Conservation (phyloP, 2,888 invertebrate genomes). For the Himalopsyche tibetana region DNA sequence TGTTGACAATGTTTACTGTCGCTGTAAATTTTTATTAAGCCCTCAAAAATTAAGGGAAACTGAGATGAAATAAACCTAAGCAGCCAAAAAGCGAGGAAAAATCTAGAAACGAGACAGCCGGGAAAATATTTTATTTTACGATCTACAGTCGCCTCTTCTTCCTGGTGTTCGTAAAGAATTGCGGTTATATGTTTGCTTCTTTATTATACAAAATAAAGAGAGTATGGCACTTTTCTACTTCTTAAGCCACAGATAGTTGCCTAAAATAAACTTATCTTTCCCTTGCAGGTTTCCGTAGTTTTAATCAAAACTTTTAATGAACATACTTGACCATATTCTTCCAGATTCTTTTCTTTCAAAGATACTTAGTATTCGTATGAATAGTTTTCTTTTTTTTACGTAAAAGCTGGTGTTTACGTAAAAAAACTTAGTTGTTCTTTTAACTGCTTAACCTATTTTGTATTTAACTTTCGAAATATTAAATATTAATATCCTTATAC, state of each 20-base stretch:
- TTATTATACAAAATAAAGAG: background rate
- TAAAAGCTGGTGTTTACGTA: no score
- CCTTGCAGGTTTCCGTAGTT: background rate
- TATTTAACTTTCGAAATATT: no score
- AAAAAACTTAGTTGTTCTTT: no score
- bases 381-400: no score
- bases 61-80: conserved; percentile 18
- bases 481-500: no score
- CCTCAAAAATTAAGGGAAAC: conserved; percentile 7
- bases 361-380: no score
- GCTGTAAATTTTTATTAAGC: conserved; percentile 27
- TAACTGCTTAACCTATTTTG: no score
- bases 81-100: conserved; percentile 1
- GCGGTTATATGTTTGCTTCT: background rate
- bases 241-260: background rate
- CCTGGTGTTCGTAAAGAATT: conserved; percentile 12
- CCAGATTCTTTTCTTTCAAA: background rate
- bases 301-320: background rate
- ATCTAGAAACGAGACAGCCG: conserved; percentile 5
- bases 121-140: background rate
- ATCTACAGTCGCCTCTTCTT: background rate
- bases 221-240: background rate
- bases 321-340: background rate
- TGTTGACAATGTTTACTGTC: conserved; percentile 18
- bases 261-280: conserved; percentile 14